Conservation (phyloP, 1,140 invertebrate species). For the Eueides isabella region DNA sequence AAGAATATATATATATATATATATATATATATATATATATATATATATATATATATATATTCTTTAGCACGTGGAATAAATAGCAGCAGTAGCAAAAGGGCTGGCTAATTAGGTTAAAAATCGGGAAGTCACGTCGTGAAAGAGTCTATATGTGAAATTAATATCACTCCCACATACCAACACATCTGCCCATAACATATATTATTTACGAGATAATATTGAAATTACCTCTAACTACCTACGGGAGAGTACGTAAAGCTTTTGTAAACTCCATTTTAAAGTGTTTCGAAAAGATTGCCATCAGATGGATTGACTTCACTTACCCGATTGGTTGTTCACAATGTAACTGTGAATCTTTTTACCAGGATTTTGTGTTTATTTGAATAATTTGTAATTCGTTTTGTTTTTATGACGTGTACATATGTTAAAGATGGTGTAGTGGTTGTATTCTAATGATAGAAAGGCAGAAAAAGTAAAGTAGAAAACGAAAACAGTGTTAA, state of each 20-base stretch:
- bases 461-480: too few species aligned
- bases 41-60: too few species aligned
- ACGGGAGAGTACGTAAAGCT: background rate
- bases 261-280: slow-evolving; percentile 14
- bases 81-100: too few species aligned
- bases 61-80: too few species aligned
- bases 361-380: background rate
- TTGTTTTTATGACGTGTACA: background rate
- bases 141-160: background rate
- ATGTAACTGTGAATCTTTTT: background rate
- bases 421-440: too few species aligned
- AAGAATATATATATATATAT: too few species aligned
- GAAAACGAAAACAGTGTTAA: too few species aligned
- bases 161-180: background rate
- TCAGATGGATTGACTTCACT: slow-evolving; percentile 25
- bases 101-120: too few species aligned
- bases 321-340: slow-evolving; percentile 16
- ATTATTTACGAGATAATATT: background rate
- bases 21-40: too few species aligned
- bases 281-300: slow-evolving; percentile 23
- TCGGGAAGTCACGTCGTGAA: too few species aligned
- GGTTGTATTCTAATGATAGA: too few species aligned
- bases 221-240: background rate
- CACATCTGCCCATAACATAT: background rate
- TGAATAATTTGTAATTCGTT: background rate